Evolutionary conservation across 64 coral and sea anemone species (phyloP).

Genomic region (Dendrophyllia cribrosa): DNA sequence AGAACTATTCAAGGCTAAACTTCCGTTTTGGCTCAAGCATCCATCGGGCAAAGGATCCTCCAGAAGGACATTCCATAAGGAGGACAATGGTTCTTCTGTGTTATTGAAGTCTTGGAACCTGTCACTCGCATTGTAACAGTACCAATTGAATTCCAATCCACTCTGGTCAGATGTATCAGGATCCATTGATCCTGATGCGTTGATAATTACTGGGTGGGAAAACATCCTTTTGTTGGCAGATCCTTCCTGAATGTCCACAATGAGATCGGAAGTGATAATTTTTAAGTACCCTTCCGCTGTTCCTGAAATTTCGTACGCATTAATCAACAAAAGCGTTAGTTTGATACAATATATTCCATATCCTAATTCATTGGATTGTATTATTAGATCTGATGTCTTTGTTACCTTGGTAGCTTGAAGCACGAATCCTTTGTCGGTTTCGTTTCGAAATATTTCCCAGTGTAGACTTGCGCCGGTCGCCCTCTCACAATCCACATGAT

Average conservation of each 20-base stretch:
- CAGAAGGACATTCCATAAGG: neutral
- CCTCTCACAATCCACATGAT: conserved; percentile 23
- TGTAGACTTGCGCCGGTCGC: conserved; percentile 27
- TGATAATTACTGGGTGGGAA: conserved; percentile 38
- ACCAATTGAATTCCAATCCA: conserved; percentile 62
- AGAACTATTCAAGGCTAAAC: neutral
- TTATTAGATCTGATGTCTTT: conserved; percentile 34
- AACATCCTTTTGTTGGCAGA: conserved; percentile 69
- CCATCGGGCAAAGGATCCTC: neutral
- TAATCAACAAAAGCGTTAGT: conserved; percentile 41
- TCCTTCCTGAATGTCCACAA: conserved; percentile 56
- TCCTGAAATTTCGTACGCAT: conserved; percentile 44
- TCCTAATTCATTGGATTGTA: conserved; percentile 28
- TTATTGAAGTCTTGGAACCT: neutral
- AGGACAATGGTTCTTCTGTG: neutral
- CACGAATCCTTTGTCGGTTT: conserved; percentile 18
- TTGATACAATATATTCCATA: conserved; percentile 66
- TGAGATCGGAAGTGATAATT: conserved; percentile 59
- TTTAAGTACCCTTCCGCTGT: conserved; percentile 60
- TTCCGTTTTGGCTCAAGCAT: neutral
- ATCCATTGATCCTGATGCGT: conserved; percentile 72
- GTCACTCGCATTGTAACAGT: conserved; percentile 32
- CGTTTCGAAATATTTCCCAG: conserved; percentile 47
- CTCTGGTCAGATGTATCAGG: conserved; percentile 31
- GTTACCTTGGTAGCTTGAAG: neutral